These are phyloP conservation scores for Aethes cnicana DNA, from an alignment of 2,888 invertebrate genomes.

Conservation along the genomic window DNA sequence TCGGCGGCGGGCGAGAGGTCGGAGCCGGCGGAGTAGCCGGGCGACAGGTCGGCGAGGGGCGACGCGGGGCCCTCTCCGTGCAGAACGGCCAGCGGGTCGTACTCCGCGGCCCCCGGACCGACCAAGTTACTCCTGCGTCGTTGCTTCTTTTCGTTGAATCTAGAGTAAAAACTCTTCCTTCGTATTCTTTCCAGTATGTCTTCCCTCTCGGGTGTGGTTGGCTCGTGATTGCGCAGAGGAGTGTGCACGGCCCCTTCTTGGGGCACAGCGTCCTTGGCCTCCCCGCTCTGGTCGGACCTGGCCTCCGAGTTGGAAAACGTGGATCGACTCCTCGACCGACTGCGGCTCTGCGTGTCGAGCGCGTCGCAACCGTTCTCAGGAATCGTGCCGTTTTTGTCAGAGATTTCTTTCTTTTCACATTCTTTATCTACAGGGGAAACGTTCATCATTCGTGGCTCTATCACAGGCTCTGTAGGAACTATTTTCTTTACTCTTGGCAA, in stretches of 20 bases:
- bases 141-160: slow-evolving; percentile 92
- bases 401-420: slow-evolving; percentile 55
- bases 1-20: slow-evolving; percentile 72
- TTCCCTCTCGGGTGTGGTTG: slow-evolving; percentile 81
- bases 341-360: slow-evolving; percentile 52
- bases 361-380: slow-evolving; percentile 51
- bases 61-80: slow-evolving; percentile 69
- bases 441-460: slow-evolving; percentile 75
- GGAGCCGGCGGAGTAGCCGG: slow-evolving; percentile 64
- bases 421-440: slow-evolving; percentile 60
- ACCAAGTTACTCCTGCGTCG: slow-evolving; percentile 86
- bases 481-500: slow-evolving; percentile 83
- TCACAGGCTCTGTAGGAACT: slow-evolving; percentile 81
- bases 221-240: slow-evolving; percentile 70
- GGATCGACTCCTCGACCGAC: slow-evolving; percentile 71
- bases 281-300: slow-evolving; percentile 64
- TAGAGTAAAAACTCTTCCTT: slow-evolving; percentile 93
- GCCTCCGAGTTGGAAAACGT: slow-evolving; percentile 76
- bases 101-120: slow-evolving; percentile 83
- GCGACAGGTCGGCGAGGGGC: slow-evolving; percentile 65
- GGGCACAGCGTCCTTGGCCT: slow-evolving; percentile 55
- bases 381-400: slow-evolving; percentile 54
- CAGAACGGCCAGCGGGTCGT: slow-evolving; percentile 74
- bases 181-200: slow-evolving; percentile 93
- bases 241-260: slow-evolving; percentile 53